Evolutionary conservation across 2,113 vertebrate species (phyloP), one percentile per base, ranked within the genome.

Genomic region (Glaucidium brasilianum): DNA sequence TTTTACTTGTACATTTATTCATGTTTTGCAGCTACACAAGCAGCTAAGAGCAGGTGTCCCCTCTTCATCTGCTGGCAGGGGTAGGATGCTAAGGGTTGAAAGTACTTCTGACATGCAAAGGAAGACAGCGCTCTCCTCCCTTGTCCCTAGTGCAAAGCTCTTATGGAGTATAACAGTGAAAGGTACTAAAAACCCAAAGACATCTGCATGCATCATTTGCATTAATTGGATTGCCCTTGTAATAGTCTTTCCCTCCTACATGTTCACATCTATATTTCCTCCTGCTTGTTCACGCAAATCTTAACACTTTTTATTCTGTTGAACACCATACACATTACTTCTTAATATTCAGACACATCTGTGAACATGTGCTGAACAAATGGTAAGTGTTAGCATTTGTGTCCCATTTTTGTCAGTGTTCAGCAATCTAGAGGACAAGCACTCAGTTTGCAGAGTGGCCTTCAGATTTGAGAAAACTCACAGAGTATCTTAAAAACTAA

Each of bases 151-250:
- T 3, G 25, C 13, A 0, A 73, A 79, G 66, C 58, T 85, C 47
- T 15, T 11, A 5, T 1, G 29, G 67, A 75, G n/a, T 37, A n/a
- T 22, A 78, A 16, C 55, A 69, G 34, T 19, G 49, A 72, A 68
- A 74, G 37, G 59, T 15, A 85, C 72, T 92, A 85, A 92, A 87
- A 91, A 92, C 69, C 67, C 95, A 88, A 76, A 82, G 86, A 72
- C 60, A 84, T 62, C 79, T 83, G 83, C 89, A 85, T 92, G 84
- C 87, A 94, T 88, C 92, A 83, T 97, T 96, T 90, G 91, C 92
- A 97, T 94, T 96, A 95, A 96, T 85, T 93, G 72, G 72, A 91
- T 91, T 96, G 85, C 76, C 83, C 92, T 91, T 78, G 88, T 91
- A 96, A 91, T 71, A 35, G 71, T 56, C 88, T 82, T 84, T 77